These are phyloP conservation scores for Psix sp. DNA, from an alignment of 1,140 invertebrate genomes.

Conservation along the genomic window DNA sequence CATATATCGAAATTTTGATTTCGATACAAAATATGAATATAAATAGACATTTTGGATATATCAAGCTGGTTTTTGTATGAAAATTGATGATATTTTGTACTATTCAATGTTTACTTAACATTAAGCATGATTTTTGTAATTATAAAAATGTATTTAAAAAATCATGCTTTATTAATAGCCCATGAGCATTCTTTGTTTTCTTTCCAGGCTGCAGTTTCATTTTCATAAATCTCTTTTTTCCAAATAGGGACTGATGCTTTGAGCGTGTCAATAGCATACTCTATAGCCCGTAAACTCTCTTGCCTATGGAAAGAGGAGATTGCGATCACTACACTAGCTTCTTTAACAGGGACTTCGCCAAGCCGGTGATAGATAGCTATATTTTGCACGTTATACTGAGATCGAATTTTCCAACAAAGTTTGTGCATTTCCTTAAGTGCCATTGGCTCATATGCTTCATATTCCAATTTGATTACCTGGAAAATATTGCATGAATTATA, in stretches of 20 bases:
- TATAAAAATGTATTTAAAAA: no score
- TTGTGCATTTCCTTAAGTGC: conserved; percentile 89
- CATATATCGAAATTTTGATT: no score
- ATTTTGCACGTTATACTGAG: conserved; percentile 85
- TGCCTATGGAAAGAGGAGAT: conserved; percentile 91
- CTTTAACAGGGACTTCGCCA: conserved; percentile 89
- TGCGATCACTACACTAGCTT: conserved; percentile 94
- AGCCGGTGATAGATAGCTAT: conserved; percentile 91
- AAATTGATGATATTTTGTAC: no score
- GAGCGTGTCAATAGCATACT: conserved; percentile 89
- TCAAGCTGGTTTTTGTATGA: no score
- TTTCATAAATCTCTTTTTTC: conserved; percentile 95
- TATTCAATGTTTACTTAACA: no score
- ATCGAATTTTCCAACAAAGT: conserved; percentile 85
- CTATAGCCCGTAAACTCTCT: conserved; percentile 88
- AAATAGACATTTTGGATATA: no score
- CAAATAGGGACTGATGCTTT: conserved; percentile 95
- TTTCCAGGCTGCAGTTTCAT: conserved; percentile 82
- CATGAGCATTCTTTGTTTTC: conserved; percentile 88
- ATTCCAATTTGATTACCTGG: conserved; percentile 88
- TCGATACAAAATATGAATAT: no score
- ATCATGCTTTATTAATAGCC: conserved; percentile 77
- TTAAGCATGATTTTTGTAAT: no score
- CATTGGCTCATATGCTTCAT: conserved; percentile 96
- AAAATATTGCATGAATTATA: conserved; percentile 5